Base-by-base conservation (phyloP, 1,140 invertebrate species). In the Dryas iulia region DNA sequence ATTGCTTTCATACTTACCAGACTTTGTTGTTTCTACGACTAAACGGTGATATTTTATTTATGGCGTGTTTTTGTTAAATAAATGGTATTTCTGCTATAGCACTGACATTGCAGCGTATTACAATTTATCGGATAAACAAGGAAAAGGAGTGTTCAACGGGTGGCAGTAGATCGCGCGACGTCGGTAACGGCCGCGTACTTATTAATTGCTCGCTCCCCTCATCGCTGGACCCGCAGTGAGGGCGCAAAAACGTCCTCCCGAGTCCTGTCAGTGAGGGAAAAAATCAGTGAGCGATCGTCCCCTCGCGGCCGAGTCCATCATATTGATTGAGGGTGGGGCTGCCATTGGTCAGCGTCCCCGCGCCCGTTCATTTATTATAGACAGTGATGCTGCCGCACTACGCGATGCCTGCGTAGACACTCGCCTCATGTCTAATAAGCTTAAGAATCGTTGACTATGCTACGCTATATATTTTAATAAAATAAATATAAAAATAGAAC, bases 221-320 rank as follows among this genome's bases (percentile, higher is more conserved):
- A 72, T 74, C 66, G 65, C 66, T 74, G 74, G 77, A 77, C 67
- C 73, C 77, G 80, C 73, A 81, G 72, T 73, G 79, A 87, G 86
- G 85, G 89, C 81, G 84, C 89, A 91, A 91, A 91, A 91, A 91
- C 87, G 82, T 87, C 83, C 87, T 88, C 82, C 86, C 81, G 86
- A 83, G 81, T 82, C 80, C 86, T 91, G 89, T 91, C 89, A 91
- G 87, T 83, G 89, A 89, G 87, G 89, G 87, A 91, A 91, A 91
- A 91, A 91, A 91, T 91, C 87, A 91, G 89, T 91, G 89, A 91
- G 85, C 89, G 89, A 91, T 91, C 89, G 87, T 87, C 89, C 89
- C 89, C 89, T 90, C 86, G 87, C 87, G 86, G 74, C 74, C 78
- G 84, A 90, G 87, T 91, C 89, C 87, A 91, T 91, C 89, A 91